These are phyloP conservation scores for Stenodema calcarata DNA, from an alignment of 2,888 invertebrate species.

Conservation along the genomic window DNA sequence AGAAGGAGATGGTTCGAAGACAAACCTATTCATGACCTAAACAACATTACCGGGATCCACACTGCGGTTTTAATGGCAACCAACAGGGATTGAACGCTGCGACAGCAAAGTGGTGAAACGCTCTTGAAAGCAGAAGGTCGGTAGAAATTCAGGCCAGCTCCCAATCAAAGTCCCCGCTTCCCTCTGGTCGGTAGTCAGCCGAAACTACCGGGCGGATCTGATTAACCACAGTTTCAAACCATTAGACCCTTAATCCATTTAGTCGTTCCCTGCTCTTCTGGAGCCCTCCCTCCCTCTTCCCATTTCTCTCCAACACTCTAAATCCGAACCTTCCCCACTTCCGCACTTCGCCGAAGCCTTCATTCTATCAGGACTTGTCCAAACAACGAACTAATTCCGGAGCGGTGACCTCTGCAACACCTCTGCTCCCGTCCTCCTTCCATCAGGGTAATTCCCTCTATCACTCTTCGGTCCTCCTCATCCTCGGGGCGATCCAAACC, in stretches of 20 bases:
- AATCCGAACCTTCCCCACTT: neutral
- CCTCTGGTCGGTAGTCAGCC: constrained; percentile 24
- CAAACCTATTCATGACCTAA: neutral
- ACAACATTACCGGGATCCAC: neutral
- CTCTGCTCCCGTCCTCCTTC: neutral
- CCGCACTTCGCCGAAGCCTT: neutral
- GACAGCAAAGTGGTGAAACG: constrained; percentile 27
- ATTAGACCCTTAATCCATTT: constrained; percentile 48
- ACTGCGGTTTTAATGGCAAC: constrained; percentile 10
- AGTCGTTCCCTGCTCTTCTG: neutral
- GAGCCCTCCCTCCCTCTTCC: neutral
- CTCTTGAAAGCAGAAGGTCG: constrained; percentile 30
- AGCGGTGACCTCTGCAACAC: constrained; percentile 32
- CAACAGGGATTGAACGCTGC: constrained; percentile 19
- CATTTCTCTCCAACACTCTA: constrained; percentile 20
- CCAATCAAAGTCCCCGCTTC: constrained; percentile 23
- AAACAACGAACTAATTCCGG: constrained; percentile 41
- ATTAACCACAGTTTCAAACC: constrained; percentile 47
- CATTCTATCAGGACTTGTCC: constrained; percentile 41
- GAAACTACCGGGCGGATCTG: constrained; percentile 41
- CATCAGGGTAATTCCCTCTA: constrained; percentile 23
- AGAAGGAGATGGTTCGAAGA: neutral
- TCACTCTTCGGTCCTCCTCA: constrained; percentile 10
- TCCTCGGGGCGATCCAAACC: constrained; percentile 5
- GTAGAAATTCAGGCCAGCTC: constrained; percentile 22